Conservation (phyloP, 2,888 invertebrate genomes). For the Eilema sororculum region DNA sequence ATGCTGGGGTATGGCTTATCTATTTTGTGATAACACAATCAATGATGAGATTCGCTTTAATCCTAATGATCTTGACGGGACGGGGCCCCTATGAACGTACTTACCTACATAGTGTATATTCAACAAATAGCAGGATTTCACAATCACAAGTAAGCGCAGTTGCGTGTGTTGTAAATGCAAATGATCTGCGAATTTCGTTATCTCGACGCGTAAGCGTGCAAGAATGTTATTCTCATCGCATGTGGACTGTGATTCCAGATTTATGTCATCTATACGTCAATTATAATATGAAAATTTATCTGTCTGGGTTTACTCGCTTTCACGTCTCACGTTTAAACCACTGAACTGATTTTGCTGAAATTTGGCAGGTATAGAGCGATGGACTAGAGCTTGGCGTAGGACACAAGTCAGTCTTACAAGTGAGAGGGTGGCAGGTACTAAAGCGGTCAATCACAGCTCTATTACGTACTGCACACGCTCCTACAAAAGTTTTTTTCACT, state of each 20-base stretch:
- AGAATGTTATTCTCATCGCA: slow-evolving; percentile 34
- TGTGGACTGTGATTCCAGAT: slow-evolving; percentile 7
- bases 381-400: no score
- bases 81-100: not conserved
- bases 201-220: slow-evolving; percentile 31
- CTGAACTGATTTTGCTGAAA: no score
- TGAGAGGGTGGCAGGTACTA: no score
- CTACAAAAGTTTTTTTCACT: no score
- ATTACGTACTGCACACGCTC: no score
- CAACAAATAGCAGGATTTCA: slow-evolving; percentile 1
- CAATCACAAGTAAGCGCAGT: slow-evolving; percentile 13
- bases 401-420: no score
- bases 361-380: no score
- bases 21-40: not conserved
- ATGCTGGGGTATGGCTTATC: slow-evolving; percentile 2
- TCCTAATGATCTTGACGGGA: no score
- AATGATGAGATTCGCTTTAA: not conserved
- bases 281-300: no score
- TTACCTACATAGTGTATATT: not conserved
- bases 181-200: slow-evolving; percentile 29
- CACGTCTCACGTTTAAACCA: no score
- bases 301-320: no score
- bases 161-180: slow-evolving; percentile 45
- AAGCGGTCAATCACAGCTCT: no score
- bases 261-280: not conserved